Base-by-base conservation (phyloP, 2,113 vertebrate species). In the Melospiza georgiana region DNA sequence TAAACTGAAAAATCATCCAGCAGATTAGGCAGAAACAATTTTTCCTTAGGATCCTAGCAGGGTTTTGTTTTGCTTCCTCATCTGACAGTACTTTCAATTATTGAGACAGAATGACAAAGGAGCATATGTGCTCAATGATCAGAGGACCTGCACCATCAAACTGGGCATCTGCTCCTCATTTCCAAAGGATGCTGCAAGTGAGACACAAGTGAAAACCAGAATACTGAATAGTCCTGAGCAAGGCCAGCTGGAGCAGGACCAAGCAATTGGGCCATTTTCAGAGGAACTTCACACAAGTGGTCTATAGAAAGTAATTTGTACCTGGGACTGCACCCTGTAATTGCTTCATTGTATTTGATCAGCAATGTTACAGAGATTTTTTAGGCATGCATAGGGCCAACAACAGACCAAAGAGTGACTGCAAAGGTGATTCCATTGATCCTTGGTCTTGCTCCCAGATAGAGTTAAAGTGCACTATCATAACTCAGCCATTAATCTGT, bases 51-150 rank as follows among this genome's bases (percentile, higher is more conserved):
- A 90, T 80, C 37, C 68, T 62, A 61, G 67, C n/a, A 69, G 23
- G 25, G 30, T 37, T 92, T 93, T 79, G 71, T 44, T 85, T 84
- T 96, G 59, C 74, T 92, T 92, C 84, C 59, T 80, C 67, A 69
- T 88, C 85, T 80, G 85, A 88, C 85, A 85, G 41, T 49, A 48
- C 74, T 90, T 94, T 89, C 76, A 95, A 21, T 89, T 95, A 93
- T 20, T 94, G 71, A 95, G 91, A 84, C 71, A 95, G 87, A 79
- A 95, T 91, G 87, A 95, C 93, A 94, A 93, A 94, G 87, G 71
- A 95, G 74, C 91, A 95, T 94, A 93, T 85, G 93, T 3, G 4
- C 89, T 94, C 66, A 93, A 58, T 65, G 58, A 82, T 94, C 94
- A 91, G 87, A 93, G 77, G 94, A 78, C 81, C 62, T 65, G 69